Base-by-base conservation (phyloP, 2,888 invertebrate species). In the Tridacna crocea region DNA sequence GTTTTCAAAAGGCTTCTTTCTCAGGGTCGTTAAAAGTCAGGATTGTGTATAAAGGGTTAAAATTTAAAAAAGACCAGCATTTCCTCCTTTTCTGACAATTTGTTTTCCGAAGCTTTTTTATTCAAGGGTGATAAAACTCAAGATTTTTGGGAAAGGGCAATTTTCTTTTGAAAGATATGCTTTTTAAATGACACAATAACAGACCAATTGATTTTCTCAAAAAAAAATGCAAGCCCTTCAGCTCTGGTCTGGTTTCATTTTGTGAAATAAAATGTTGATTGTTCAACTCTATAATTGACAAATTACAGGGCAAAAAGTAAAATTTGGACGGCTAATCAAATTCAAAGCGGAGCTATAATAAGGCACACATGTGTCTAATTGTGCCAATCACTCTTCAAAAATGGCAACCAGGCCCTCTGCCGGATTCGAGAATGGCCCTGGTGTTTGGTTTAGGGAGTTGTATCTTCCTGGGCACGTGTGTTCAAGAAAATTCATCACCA, bases 331-430 rank as follows among this genome's bases (percentile, higher is more conserved):
- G 70, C 47, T 70, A 70, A 70, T 70, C 70, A 70, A 70, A 70
- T 70, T 70, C 22, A 70, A 70, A 70, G 51, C 24, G 6, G 70
- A 24, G 48, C 17, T 70, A 51, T 70, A 70, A 70, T 74, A 61
- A 47, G 27, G 66, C 48, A 72, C 78, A 75, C 75, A 72, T 75
- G 77, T 47, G 17, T 22, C 1, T 82, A 78, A 82, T 82, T 78
- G 82, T 46, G 22, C 63, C 72, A 61, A 61, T 61, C 61, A 74
- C 27, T 74, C 47, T 61, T 22, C 47, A 17, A 27, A 63, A 60
- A 46, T 36, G 24, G 47, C 24, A 17, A 27, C 60, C 61, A 61
- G 61, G 24, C 74, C 74, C 47, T 24, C 46, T 1, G 26, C 61
- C 63, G 61, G 46, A 61, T 36, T 22, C 61, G 6, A 47, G 60